Conservation (phyloP, 2,888 invertebrate species). For the Hyles lineata region DNA sequence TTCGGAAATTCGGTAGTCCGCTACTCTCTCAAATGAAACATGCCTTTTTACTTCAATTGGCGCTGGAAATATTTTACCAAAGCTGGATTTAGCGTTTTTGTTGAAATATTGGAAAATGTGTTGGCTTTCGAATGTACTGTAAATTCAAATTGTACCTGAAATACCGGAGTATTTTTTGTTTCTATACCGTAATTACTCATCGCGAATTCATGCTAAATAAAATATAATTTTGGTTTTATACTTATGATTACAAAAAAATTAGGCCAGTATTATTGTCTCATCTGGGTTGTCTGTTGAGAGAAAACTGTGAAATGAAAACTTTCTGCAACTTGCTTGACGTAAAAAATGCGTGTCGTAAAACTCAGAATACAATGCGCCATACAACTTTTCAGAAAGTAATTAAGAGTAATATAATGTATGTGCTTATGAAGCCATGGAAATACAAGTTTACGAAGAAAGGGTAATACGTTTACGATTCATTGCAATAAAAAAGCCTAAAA, state of each 20-base stretch:
- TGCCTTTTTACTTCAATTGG: constrained; percentile 13
- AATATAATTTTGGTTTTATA: background rate
- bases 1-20: background rate
- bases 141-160: constrained; percentile 2
- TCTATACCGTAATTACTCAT: background rate
- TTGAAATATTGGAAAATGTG: constrained; percentile 31
- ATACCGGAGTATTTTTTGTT: background rate
- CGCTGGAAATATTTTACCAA: constrained; percentile 17
- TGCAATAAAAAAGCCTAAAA: no score
- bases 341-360: no score
- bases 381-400: no score
- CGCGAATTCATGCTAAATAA: background rate
- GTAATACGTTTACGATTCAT: no score
- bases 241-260: background rate
- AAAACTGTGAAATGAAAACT: no score
- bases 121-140: background rate
- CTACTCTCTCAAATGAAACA: constrained; percentile 8
- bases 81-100: constrained; percentile 22
- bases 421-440: no score
- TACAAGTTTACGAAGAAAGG: no score
- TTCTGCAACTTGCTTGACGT: no score
- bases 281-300: no score
- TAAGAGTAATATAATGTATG: no score
- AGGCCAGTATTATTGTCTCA: no score
- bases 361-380: no score